A percentile compares a stretch with the other conserved stretches of the same genome.
Evolutionary conservation across 2,113 vertebrate genomes (phyloP).

Genomic region (Pteruthius melanotis): DNA sequence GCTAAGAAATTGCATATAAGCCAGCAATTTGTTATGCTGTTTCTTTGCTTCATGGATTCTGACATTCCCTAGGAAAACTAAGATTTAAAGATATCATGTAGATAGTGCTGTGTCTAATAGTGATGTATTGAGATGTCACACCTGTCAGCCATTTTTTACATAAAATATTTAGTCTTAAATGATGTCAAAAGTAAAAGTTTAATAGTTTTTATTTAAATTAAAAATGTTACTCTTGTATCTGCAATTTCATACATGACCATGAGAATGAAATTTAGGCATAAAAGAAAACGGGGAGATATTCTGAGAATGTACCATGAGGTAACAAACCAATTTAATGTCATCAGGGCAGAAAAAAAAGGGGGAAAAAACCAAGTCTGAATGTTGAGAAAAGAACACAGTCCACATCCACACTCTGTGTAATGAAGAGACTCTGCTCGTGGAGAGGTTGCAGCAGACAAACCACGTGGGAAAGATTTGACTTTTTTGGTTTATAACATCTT

Average conservation of each 20-base stretch:
- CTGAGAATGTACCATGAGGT: not conserved
- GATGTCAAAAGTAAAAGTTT: not conserved
- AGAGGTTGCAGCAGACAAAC: not conserved
- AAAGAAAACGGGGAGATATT: not conserved
- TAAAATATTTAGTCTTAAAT: not conserved
- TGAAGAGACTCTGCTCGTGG: not conserved
- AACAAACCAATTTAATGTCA: not conserved
- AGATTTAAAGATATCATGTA: not conserved
- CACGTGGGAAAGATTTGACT: not conserved
- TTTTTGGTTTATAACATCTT: not conserved
- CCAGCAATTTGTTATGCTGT: not conserved
- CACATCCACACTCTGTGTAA: fast-evolving
- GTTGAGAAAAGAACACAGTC: not conserved
- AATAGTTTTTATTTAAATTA: not conserved
- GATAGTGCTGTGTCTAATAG: not conserved
- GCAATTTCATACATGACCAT: not conserved
- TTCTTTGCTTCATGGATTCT: not conserved
- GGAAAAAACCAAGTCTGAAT: not conserved
- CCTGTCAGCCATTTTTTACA: not conserved
- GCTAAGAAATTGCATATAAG: not conserved
- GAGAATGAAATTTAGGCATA: not conserved
- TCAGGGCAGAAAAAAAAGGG: not conserved
- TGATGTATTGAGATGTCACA: not conserved
- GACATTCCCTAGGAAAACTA: not conserved
- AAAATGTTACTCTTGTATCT: not conserved